Evolutionary conservation across 2,113 vertebrate species (phyloP).

Genomic region (Mormyrus iriodes): DNA sequence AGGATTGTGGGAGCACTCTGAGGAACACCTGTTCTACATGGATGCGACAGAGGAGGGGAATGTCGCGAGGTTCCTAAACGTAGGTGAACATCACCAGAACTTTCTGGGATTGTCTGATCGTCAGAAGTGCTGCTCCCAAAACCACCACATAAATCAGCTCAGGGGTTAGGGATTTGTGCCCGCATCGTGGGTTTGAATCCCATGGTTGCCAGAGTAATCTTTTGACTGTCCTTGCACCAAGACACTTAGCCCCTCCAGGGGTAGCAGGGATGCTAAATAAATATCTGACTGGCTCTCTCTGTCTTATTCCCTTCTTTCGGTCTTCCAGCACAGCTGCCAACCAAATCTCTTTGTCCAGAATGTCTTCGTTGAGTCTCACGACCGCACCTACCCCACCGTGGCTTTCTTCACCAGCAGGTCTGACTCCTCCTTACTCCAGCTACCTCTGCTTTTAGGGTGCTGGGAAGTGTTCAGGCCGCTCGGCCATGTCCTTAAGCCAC

Average conservation of each 20-base stretch:
- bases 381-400: slow-evolving; percentile 74
- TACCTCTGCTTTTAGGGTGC: background rate
- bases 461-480: background rate
- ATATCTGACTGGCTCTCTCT: background rate
- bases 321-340: slow-evolving; percentile 79
- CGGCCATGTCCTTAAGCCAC: background rate
- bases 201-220: background rate
- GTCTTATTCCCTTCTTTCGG: slow-evolving; percentile 27
- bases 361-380: slow-evolving; percentile 86
- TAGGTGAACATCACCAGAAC: slow-evolving; percentile 50
- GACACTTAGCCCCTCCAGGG: background rate
- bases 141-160: background rate
- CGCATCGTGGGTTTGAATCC: background rate
- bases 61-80: slow-evolving; percentile 86
- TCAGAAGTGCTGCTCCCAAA: background rate
- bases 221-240: background rate
- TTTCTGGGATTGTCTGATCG: background rate
- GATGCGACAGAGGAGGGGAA: slow-evolving; percentile 90
- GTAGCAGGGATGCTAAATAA: background rate
- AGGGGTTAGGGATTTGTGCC: background rate
- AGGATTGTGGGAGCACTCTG: background rate
- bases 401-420: slow-evolving; percentile 93
- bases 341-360: slow-evolving; percentile 89
- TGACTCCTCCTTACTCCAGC: background rate
- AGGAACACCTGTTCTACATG: slow-evolving; percentile 59